phyloP scores from a whole-genome alignment of 2,797 vertebrate genomes.

The Jordanella pulchra region DNA sequence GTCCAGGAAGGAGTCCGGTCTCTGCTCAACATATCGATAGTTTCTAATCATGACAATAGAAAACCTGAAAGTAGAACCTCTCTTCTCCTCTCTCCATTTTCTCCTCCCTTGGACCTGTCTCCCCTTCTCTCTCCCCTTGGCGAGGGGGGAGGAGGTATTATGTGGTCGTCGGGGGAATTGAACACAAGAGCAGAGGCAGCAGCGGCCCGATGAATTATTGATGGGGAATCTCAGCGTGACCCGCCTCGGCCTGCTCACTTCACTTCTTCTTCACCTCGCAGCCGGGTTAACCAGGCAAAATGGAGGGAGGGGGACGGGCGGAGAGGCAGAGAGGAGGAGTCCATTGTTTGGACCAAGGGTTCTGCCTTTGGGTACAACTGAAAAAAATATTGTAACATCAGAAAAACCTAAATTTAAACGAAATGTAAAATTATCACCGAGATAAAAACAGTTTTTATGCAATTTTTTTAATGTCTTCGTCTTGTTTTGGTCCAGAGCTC shows the following conservation, averaged over 20 bases:
- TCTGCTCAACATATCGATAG: not conserved
- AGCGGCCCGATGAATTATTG: slow-evolving; percentile 84
- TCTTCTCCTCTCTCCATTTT: slow-evolving; percentile 24
- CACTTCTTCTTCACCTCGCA: slow-evolving; percentile 76
- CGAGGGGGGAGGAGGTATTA: slow-evolving; percentile 76
- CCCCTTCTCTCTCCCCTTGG: slow-evolving; percentile 26
- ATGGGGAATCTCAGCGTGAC: slow-evolving; percentile 83
- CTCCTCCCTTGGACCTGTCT: slow-evolving; percentile 28
- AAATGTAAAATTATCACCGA: not conserved
- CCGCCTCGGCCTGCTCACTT: slow-evolving; percentile 72
- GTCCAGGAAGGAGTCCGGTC: not conserved
- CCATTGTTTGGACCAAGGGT: slow-evolving; percentile 65
- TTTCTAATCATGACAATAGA: not conserved
- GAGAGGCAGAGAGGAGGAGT: slow-evolving; percentile 22
- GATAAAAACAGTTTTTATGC: not conserved
- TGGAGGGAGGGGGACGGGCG: slow-evolving; percentile 47
- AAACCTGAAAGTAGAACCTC: not conserved
- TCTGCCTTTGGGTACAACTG: slow-evolving; percentile 32
- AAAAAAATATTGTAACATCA: slow-evolving; percentile 44
- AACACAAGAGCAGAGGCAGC: slow-evolving; percentile 82
- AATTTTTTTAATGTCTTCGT: too few species aligned
- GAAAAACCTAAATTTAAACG: slow-evolving; percentile 4
- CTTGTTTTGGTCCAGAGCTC: too few species aligned
- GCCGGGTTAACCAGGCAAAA: slow-evolving; percentile 80
- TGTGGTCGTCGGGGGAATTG: slow-evolving; percentile 78